phyloP scores from a whole-genome alignment of 2,888 invertebrate genomes.

The Amblyjoppa proteus region DNA sequence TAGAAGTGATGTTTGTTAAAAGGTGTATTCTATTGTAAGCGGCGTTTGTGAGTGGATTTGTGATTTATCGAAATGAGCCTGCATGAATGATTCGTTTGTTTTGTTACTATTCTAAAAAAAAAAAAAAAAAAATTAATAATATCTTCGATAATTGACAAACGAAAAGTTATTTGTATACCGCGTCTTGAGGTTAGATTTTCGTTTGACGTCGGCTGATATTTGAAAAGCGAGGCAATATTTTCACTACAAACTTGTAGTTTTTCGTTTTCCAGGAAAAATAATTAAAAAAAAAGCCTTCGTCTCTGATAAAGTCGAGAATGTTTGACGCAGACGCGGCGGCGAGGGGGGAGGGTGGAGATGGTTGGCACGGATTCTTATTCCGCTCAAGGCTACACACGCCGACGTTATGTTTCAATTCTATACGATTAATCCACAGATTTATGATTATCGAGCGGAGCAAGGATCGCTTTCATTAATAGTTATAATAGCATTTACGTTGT shows the following conservation, averaged over 20 bases:
- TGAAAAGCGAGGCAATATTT: constrained; percentile 55
- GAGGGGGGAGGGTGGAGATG: background rate
- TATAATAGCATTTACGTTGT: constrained; percentile 66
- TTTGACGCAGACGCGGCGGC: constrained; percentile 21
- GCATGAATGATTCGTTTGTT: constrained; percentile 17
- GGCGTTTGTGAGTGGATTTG: constrained; percentile 17
- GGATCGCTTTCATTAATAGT: constrained; percentile 60
- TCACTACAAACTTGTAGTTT: constrained; percentile 7
- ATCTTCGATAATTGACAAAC: constrained; percentile 7
- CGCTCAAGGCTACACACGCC: constrained; percentile 49
- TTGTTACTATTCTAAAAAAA: constrained; percentile 10
- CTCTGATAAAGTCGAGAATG: constrained; percentile 14
- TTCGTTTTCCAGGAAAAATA: constrained; percentile 6
- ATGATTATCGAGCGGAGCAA: constrained; percentile 60
- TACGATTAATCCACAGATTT: constrained; percentile 56
- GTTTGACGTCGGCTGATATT: constrained; percentile 4
- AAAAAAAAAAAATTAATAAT: background rate
- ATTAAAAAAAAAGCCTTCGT: background rate
- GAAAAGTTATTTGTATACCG: constrained; percentile 26
- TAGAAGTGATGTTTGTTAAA: background rate
- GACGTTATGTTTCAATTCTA: constrained; percentile 62
- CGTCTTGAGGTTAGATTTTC: constrained; percentile 5
- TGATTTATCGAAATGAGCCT: background rate
- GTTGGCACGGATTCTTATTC: constrained; percentile 65
- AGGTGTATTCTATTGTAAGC: constrained; percentile 1